Evolutionary conservation across 2,113 vertebrate genomes (phyloP), one percentile per base, ranked within the genome.

Genomic region (Cephalopterus ornatus): DNA sequence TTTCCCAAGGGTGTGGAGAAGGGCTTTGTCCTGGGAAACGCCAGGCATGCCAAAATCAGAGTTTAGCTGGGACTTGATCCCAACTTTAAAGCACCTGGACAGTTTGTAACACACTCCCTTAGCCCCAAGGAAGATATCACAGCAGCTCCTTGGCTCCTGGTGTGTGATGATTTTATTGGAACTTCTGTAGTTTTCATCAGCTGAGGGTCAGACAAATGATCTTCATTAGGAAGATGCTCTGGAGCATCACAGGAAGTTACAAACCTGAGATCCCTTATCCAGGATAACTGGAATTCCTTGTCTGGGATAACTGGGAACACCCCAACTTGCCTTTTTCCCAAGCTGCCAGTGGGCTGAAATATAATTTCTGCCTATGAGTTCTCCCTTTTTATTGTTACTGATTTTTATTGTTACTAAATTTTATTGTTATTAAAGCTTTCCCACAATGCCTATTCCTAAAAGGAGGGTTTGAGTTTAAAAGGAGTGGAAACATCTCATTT

Each of bases 1-100:
- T 49, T 52, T 47, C 47, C 35, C 19, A 10, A 30, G 33, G 2
- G 15, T 16, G 39, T 26, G 62, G 46, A n/a, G 56, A 42, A 21
- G 30, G 4, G 6, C 1, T 63, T 65, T 63, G 41, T n/a, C 59
- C 72, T 14, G 11, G n/a, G 70, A 44, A 63, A 10, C 28, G 32
- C 53, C 0, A 0, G 14, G 42, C 23, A 0, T 4, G n/a, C 42
- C 1, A 3, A 11, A 85, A 75, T 8, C 3, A 4, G 23, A 58
- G 23, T 42, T 80, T 9, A 58, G 22, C 41, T 27, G 20, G 44
- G 67, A 35, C 88, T 89, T 91, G n/a, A 39, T 24, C 37, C 37
- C 13, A 37, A 11, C 2, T 39, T 68, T 4, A 44, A 44, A 79
- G 77, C 30, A 14, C 37, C 24, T 9, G 44, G 41, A 12, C 12